Evolutionary conservation across 2,113 vertebrate species (phyloP).

Genomic region (Sapajus apella): DNA sequence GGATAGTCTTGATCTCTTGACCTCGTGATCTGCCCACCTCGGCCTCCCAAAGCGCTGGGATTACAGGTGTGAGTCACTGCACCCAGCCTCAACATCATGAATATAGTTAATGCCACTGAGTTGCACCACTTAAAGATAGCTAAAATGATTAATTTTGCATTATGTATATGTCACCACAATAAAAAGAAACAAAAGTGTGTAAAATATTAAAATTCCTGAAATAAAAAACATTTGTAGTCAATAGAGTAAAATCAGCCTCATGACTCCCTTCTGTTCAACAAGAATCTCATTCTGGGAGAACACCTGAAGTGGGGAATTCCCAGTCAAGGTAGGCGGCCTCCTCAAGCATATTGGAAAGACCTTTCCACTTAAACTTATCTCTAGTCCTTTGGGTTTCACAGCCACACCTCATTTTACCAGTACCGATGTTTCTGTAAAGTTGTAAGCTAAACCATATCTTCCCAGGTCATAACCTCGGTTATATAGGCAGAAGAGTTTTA

Average conservation of each 20-base stretch:
- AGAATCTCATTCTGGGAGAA: background rate
- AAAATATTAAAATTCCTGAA: background rate
- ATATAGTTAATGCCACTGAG: background rate
- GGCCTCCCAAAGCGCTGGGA: too few relatives aligned
- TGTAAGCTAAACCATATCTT: background rate
- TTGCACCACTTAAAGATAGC: background rate
- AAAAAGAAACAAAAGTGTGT: background rate
- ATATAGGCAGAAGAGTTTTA: background rate
- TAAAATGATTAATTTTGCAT: background rate
- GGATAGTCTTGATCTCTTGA: too few relatives aligned
- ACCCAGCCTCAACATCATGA: background rate
- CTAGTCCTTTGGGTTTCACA: background rate
- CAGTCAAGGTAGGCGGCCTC: background rate
- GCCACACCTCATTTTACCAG: background rate
- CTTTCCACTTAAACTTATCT: background rate
- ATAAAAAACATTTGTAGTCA: background rate
- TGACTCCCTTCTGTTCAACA: background rate
- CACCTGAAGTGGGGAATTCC: background rate
- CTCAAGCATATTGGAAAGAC: background rate
- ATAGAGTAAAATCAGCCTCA: constrained; percentile 23
- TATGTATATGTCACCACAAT: background rate
- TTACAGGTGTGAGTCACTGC: too few relatives aligned
- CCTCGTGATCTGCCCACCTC: too few relatives aligned
- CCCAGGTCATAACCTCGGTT: background rate
- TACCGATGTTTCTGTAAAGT: background rate